Evolutionary conservation across 2,113 vertebrate genomes (phyloP).

Genomic region (Ptilorrhoa leucosticta): DNA sequence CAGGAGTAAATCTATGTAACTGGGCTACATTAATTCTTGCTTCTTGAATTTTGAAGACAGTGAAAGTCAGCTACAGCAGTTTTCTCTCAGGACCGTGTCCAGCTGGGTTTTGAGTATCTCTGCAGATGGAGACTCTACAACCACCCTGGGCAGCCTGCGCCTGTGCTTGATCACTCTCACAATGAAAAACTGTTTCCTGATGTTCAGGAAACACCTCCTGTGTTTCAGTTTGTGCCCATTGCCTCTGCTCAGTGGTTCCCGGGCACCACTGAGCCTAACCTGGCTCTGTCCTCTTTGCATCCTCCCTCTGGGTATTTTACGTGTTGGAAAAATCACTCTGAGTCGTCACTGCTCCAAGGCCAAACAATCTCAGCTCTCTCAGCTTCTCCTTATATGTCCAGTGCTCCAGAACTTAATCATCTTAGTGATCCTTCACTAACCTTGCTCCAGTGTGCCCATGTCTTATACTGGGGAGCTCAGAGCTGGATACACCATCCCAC

Average conservation of each 20-base stretch:
- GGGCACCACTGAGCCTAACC: not conserved
- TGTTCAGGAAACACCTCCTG: not conserved
- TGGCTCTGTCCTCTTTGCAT: not conserved
- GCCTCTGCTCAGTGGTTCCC: not conserved
- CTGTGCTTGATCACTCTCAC: not conserved
- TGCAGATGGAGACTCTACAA: not conserved
- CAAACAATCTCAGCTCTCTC: not conserved
- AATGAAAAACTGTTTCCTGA: not conserved
- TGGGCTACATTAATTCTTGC: not conserved
- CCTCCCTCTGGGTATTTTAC: not conserved
- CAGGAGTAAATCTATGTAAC: not conserved
- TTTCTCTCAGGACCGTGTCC: not conserved
- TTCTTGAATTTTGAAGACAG: not conserved
- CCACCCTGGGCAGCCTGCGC: not conserved
- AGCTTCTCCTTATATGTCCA: not conserved
- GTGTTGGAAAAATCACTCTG: accelerated
- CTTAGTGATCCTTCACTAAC: not conserved
- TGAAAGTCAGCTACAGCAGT: not conserved
- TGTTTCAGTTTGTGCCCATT: not conserved
- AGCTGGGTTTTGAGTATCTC: not conserved
- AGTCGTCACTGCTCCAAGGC: not conserved
- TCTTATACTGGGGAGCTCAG: not conserved
- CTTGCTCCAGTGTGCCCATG: not conserved
- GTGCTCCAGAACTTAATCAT: not conserved
- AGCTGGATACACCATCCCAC: not conserved